Percentiles rank a stretch among this genome's conserved stretches.
Conservation (phyloP, 2,113 vertebrate species). For the Pterocles burchelli region DNA sequence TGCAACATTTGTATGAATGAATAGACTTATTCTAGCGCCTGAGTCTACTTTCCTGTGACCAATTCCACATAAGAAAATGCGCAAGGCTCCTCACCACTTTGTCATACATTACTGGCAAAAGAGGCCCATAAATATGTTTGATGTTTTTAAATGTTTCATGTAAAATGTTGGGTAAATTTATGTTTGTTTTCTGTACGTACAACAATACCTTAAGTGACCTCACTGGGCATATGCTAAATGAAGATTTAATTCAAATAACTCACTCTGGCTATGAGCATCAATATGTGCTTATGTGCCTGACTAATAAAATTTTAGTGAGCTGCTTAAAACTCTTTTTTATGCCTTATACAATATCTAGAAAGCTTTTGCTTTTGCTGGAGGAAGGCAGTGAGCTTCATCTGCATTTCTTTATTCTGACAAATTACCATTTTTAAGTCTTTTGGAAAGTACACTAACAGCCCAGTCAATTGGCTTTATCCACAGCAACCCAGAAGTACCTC, state of each 20-base stretch:
- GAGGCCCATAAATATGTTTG: neutral
- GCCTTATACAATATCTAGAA: neutral
- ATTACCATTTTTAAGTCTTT: neutral
- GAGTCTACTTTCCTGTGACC: neutral
- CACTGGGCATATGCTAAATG: neutral
- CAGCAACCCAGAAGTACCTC: neutral
- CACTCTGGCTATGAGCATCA: neutral
- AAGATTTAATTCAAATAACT: constrained; percentile 6
- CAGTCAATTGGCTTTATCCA: constrained; percentile 2
- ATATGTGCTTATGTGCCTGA: neutral
- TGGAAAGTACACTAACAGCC: constrained; percentile 41
- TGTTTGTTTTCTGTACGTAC: neutral
- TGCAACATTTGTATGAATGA: neutral
- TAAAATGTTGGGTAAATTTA: neutral
- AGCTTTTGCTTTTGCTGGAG: neutral
- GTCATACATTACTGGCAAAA: neutral
- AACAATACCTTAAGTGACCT: neutral
- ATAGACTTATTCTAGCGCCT: neutral
- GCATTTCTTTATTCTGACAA: constrained; percentile 8
- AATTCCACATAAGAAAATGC: neutral
- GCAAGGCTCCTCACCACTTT: neutral
- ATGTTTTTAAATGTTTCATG: neutral
- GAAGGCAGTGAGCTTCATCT: neutral
- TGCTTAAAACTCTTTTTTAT: constrained; percentile 10
- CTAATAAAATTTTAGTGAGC: neutral